These are phyloP conservation scores for Sisor rabdophorus DNA, from an alignment of 2,113 vertebrate species.

Conservation along the genomic window DNA sequence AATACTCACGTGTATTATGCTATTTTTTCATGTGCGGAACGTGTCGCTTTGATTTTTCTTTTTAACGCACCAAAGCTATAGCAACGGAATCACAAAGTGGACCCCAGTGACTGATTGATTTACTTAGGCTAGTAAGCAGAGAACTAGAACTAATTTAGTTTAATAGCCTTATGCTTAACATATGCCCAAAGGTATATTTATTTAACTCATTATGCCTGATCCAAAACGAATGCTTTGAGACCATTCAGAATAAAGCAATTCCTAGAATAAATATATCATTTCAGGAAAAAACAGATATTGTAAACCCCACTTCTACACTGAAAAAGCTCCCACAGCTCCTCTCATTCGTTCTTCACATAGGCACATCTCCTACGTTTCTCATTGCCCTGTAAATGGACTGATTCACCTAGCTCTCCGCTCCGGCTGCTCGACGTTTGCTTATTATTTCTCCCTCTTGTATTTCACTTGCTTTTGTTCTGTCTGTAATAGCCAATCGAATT, in stretches of 20 bases:
- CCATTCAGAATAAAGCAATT: conserved; percentile 34
- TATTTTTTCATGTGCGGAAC: neutral
- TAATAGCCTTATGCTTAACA: conserved; percentile 24
- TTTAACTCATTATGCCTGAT: conserved; percentile 51
- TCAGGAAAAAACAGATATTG: conserved; percentile 23
- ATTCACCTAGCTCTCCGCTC: conserved; percentile 36
- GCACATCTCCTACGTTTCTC: conserved; percentile 22
- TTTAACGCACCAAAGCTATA: conserved; percentile 49
- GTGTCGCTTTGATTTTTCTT: conserved; percentile 49
- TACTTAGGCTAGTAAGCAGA: conserved; percentile 34
- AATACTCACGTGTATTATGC: too few species aligned
- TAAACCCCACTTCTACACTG: conserved; percentile 26
- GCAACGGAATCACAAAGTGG: conserved; percentile 48
- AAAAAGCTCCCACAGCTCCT: neutral
- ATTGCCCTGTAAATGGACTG: conserved; percentile 32
- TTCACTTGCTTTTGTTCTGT: conserved; percentile 38
- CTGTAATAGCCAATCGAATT: conserved; percentile 39
- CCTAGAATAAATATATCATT: conserved; percentile 2
- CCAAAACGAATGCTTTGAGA: conserved; percentile 58
- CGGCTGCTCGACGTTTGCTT: conserved; percentile 40
- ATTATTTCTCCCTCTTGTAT: conserved; percentile 49
- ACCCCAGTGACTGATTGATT: conserved; percentile 44
- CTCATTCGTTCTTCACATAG: conserved; percentile 21
- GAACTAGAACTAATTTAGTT: conserved; percentile 36
- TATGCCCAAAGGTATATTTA: conserved; percentile 45